Evolutionary conservation across 1,140 invertebrate species (phyloP), one percentile per base, ranked within the genome.

Genomic region (Trichomalopsis sarcophagae): DNA sequence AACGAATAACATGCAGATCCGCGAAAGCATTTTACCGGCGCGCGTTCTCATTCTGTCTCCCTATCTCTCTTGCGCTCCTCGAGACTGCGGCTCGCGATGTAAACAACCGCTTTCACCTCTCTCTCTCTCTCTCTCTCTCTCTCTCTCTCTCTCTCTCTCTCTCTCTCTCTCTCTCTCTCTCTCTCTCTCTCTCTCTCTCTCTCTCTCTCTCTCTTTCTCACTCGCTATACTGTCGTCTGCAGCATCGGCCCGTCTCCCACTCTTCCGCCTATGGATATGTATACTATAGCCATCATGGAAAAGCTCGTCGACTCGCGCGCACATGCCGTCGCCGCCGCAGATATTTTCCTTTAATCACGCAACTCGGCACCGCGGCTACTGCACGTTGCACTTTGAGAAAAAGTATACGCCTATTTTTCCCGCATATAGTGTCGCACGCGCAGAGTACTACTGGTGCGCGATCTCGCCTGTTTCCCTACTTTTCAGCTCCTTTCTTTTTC

Each of bases 71-170:
- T 21, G 3, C 36, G 6, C 11, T 74, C 76, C 76, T 78, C 76
- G 47, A 62, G 73, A 74, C 73, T 36, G 7, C 36, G 68, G 36
- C 73, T 40, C 73, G 14, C 75, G 47, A 62, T 80, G 78, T 80
- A 80, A 80, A 80, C 78, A 80, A 78, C 55, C 78, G 78, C 78
- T 80, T 80, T 80, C 78, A 68, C 78, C 78, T 66, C 55, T 66
- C 21, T 27, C 30, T 68, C 62, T n/a, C 44, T 44, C 50, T 79
- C 55, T 2, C 27, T 27, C 17, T 0, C 44, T 27, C 11, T 71
- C 27, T 27, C 27, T 1, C 27, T 27, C 27, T 27, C 27, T 27
- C 27, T 27, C 27, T 27, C 27, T 27, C 27, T 27, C 27, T 27
- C 27, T 27, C 27, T 27, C 27, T 27, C 27, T 27, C 27, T 27